Conservation (phyloP, 2,888 invertebrate genomes). For the Boloria euphrosyne region DNA sequence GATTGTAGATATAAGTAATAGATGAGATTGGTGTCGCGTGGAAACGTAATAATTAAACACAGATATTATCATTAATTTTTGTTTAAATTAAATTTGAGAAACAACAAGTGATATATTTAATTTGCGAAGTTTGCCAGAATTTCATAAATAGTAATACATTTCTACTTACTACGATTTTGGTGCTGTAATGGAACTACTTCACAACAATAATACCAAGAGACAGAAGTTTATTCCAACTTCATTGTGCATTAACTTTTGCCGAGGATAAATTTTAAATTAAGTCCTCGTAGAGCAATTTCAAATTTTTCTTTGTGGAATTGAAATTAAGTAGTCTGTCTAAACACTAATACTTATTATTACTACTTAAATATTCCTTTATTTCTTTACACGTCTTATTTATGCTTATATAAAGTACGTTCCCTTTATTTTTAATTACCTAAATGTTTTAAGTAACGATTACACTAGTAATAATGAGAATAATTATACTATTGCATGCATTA, state of each 20-base stretch:
- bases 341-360: no score
- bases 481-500: no score
- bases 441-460: no score
- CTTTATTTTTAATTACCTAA: no score
- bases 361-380: no score
- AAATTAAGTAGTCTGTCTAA: no score
- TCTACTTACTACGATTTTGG: constrained; percentile 25
- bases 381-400: no score
- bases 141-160: constrained; percentile 36
- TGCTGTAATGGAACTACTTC: constrained; percentile 35
- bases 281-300: constrained; percentile 25
- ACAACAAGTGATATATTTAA: constrained; percentile 21
- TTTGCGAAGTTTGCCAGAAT: constrained; percentile 18
- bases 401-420: no score
- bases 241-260: constrained; percentile 36
- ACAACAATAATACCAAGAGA: constrained; percentile 42
- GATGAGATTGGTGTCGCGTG: no score
- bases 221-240: constrained; percentile 40
- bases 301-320: constrained; percentile 21
- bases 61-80: not conserved
- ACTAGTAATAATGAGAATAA: no score
- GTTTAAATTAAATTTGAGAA: constrained; percentile 2
- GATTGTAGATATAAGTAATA: no score
- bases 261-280: constrained; percentile 37
- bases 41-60: not conserved